Evolutionary conservation across 2,797 vertebrate genomes (phyloP).

Genomic region (Sebastes baramenuke): DNA sequence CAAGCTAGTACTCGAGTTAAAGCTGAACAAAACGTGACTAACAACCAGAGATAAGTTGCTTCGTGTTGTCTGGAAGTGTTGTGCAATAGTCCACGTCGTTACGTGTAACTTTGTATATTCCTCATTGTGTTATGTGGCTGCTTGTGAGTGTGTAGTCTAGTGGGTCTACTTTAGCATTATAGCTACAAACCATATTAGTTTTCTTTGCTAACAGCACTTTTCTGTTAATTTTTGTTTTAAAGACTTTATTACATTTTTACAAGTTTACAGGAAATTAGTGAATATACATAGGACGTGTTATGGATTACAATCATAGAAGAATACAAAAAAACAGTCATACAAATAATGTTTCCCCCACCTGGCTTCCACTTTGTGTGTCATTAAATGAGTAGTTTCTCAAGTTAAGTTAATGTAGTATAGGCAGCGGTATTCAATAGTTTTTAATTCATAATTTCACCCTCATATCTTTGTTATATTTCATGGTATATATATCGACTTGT

Average conservation of each 20-base stretch:
- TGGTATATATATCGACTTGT: constrained; percentile 16
- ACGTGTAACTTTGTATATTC: constrained; percentile 66
- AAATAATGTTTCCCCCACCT: not conserved
- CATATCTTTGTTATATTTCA: constrained; percentile 39
- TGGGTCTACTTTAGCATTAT: not conserved
- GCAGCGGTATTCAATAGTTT: not conserved
- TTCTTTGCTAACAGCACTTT: constrained; percentile 1
- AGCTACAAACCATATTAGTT: constrained; percentile 33
- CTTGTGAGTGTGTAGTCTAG: constrained; percentile 5
- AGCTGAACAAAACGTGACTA: constrained; percentile 3
- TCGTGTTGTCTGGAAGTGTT: constrained; percentile 51
- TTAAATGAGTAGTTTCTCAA: not conserved
- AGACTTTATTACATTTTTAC: too few relatives aligned
- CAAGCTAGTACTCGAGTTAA: not conserved
- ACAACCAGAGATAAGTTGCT: constrained; percentile 20
- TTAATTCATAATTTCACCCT: not conserved
- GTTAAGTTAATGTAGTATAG: not conserved
- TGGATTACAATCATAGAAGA: too few relatives aligned
- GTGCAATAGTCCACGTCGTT: constrained; percentile 58
- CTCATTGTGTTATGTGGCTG: constrained; percentile 41
- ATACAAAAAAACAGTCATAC: too few relatives aligned
- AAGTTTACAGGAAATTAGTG: too few relatives aligned
- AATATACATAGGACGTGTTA: too few relatives aligned
- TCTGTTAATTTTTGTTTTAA: too few relatives aligned
- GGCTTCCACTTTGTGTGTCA: not conserved